phyloP scores from a whole-genome alignment of 2,888 invertebrate genomes.

The Eupelmus urozonus region DNA sequence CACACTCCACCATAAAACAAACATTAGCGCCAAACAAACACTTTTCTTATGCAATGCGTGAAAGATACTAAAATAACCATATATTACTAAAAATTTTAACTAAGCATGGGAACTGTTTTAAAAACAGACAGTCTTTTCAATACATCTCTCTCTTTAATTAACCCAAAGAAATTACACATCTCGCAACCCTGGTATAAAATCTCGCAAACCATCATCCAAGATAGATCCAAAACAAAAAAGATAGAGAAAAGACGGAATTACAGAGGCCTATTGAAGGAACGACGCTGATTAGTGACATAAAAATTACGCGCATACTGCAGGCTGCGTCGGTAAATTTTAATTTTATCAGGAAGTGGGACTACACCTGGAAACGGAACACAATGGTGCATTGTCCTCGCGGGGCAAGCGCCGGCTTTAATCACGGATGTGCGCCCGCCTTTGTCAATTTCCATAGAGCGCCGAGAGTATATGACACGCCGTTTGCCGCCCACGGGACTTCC shows the following conservation, averaged over 20 bases:
- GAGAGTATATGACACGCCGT: conserved; percentile 55
- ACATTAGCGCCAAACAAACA: too few species aligned
- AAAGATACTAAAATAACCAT: too few species aligned
- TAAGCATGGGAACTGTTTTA: too few species aligned
- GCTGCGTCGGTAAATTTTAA: conserved; percentile 62
- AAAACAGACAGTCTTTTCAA: too few species aligned
- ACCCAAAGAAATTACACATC: neutral
- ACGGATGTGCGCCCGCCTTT: conserved; percentile 69
- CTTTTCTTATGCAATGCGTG: too few species aligned
- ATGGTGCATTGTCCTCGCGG: conserved; percentile 69
- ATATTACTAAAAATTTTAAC: too few species aligned
- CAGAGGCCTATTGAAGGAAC: conserved; percentile 24
- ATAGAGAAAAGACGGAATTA: conserved; percentile 8
- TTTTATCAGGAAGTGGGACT: conserved; percentile 66
- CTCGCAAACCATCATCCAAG: neutral
- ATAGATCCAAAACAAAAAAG: neutral
- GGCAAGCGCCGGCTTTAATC: conserved; percentile 69
- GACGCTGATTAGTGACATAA: conserved; percentile 45
- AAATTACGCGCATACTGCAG: conserved; percentile 21
- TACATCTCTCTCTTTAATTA: too few species aligned
- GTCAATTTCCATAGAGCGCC: conserved; percentile 68
- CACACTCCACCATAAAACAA: too few species aligned
- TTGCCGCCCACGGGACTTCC: conserved; percentile 62
- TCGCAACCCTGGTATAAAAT: neutral
- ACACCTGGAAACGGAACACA: conserved; percentile 70